A percentile compares a stretch with the other conserved stretches of the same genome.
These are phyloP conservation scores for Agapostemon virescens DNA, from an alignment of 2,888 invertebrate genomes.

Conservation along the genomic window DNA sequence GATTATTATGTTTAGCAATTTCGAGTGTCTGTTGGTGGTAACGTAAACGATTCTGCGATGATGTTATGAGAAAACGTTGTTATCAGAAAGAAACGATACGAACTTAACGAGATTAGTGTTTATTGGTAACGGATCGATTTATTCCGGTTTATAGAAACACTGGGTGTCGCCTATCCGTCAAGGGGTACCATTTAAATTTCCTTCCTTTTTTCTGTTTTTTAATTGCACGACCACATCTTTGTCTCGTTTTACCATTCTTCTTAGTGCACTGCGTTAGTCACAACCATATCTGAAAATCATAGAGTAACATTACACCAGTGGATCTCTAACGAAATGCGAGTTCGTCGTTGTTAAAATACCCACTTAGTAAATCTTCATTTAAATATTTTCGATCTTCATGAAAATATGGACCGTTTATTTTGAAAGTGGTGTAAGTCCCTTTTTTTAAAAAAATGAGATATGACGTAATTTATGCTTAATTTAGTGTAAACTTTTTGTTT, in stretches of 20 bases:
- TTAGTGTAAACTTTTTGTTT: too few relatives aligned
- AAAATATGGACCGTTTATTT: too few relatives aligned
- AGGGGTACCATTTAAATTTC: conserved; percentile 48
- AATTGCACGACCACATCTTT: conserved; percentile 10
- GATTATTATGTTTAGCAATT: not conserved
- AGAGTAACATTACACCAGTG: not conserved
- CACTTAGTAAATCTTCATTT: not conserved
- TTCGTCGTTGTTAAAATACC: not conserved
- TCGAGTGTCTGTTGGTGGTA: not conserved
- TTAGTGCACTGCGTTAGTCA: conserved; percentile 62
- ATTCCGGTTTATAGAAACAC: conserved; percentile 59
- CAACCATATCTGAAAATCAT: conserved; percentile 65
- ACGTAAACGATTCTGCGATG: conserved; percentile 27
- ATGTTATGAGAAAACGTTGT: conserved; percentile 45
- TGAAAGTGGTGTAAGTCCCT: too few relatives aligned
- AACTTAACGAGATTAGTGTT: conserved; percentile 41
- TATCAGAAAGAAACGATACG: conserved; percentile 46
- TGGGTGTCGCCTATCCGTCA: conserved; percentile 56
- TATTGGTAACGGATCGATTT: conserved; percentile 27
- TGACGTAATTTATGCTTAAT: too few relatives aligned
- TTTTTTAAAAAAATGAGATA: too few relatives aligned
- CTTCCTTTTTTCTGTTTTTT: conserved; percentile 38
- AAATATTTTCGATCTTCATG: too few relatives aligned
- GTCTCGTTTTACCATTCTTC: conserved; percentile 12
- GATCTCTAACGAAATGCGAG: not conserved